Evolutionary conservation across 2,797 vertebrate species (phyloP).

Genomic region (Lepilemur septentrionalis): DNA sequence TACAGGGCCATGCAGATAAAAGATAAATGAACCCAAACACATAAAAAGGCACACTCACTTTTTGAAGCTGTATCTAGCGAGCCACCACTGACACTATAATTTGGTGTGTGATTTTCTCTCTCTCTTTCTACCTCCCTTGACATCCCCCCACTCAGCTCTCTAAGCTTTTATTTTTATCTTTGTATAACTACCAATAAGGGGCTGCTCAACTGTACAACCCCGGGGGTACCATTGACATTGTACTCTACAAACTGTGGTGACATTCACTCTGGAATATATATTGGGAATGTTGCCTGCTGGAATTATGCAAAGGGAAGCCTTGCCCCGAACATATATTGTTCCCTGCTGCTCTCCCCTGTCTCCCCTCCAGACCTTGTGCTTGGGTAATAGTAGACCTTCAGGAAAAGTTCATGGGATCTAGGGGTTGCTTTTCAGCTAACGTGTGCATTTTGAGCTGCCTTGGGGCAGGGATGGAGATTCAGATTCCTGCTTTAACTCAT

Average conservation of each 20-base stretch:
- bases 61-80: neutral
- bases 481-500: neutral
- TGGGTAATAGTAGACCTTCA: neutral
- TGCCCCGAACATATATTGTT: neutral
- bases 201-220: neutral
- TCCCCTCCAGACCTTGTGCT: neutral
- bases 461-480: neutral
- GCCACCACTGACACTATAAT: neutral
- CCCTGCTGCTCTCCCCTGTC: neutral
- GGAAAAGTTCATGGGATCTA: neutral
- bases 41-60: neutral
- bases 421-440: neutral
- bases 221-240: neutral
- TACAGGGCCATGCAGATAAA: neutral
- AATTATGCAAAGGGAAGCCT: neutral
- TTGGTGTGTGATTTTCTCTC: neutral
- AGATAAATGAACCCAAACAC: neutral
- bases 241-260: neutral
- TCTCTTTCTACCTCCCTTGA: neutral
- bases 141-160: neutral
- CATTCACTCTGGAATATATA: neutral
- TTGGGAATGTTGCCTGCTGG: neutral
- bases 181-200: neutral
- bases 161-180: neutral
- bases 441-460: neutral